Percentiles rank a stretch among this genome's conserved stretches.
phyloP scores from a whole-genome alignment of 2,797 vertebrate species.

The Pelobates cultripes region DNA sequence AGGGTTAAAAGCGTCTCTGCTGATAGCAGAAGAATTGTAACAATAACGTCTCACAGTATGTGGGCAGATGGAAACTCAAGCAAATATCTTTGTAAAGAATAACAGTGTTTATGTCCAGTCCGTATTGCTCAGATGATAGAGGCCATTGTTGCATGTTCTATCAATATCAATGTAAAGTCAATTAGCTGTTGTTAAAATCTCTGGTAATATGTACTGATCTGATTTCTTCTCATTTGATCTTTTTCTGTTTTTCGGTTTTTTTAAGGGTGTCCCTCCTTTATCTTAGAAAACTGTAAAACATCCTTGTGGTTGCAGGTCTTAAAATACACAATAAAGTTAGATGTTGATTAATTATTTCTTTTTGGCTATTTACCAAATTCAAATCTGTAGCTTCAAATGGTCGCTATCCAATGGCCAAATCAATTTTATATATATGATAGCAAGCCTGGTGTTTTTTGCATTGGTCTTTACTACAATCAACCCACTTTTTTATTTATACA shows the following conservation, averaged over 20 bases:
- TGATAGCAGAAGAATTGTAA: constrained; percentile 54
- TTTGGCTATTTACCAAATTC: neutral
- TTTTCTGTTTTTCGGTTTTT: neutral
- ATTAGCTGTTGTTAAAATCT: neutral
- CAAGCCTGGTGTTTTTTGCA: too few species aligned
- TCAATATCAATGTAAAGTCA: neutral
- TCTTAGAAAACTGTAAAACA: neutral
- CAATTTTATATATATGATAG: too few species aligned
- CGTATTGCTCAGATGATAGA: constrained; percentile 57
- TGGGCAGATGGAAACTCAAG: constrained; percentile 55
- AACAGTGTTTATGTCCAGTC: constrained; percentile 59
- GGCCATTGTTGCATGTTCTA: constrained; percentile 23
- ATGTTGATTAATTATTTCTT: neutral
- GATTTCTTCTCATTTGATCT: constrained; percentile 14
- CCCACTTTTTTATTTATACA: too few species aligned
- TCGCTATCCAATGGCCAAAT: too few species aligned
- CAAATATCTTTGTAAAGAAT: constrained; percentile 58
- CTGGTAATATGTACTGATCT: neutral
- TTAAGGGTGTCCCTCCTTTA: neutral
- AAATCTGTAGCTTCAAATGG: too few species aligned
- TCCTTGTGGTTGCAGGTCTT: neutral
- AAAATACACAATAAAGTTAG: neutral
- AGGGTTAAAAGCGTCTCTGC: constrained; percentile 9
- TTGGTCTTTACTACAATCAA: too few species aligned
- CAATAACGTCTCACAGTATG: constrained; percentile 56